These are phyloP conservation scores for Campylomormyrus tamandua DNA, from an alignment of 2,113 vertebrate genomes.

Conservation along the genomic window DNA sequence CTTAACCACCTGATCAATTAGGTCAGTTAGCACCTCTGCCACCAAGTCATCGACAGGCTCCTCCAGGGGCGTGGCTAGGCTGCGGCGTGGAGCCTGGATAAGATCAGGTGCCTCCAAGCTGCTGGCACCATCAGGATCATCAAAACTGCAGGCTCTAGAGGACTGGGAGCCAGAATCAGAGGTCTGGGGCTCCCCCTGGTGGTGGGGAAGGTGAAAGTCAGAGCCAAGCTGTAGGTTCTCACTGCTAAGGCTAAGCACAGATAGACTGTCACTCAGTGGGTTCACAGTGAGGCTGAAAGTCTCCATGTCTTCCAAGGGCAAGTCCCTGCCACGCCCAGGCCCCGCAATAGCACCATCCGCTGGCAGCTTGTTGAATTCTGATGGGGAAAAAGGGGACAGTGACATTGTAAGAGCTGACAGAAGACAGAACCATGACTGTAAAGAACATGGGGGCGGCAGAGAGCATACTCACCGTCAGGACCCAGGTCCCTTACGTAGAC, in stretches of 20 bases:
- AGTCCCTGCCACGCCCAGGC: conserved; percentile 58
- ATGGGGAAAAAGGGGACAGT: conserved; percentile 30
- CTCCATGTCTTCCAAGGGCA: conserved; percentile 83
- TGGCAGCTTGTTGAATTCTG: conserved; percentile 62
- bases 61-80: conserved; percentile 10
- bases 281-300: conserved; percentile 94
- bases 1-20: conserved; percentile 74
- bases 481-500: conserved; percentile 66
- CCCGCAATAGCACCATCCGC: conserved; percentile 35
- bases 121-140: conserved; percentile 59
- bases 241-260: conserved; percentile 88
- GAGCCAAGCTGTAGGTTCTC: conserved; percentile 82
- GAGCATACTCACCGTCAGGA: conserved; percentile 67
- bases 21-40: conserved; percentile 73
- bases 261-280: conserved; percentile 88
- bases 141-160: conserved; percentile 82
- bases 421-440: background rate
- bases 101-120: conserved; percentile 51
- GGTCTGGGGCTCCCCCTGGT: conserved; percentile 78
- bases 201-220: conserved; percentile 78
- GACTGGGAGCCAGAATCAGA: conserved; percentile 87
- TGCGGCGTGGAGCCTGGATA: conserved; percentile 48
- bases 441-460: background rate
- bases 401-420: background rate
- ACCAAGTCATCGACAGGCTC: conserved; percentile 66